Conservation (phyloP, 2,113 vertebrate species). For the Rhea americana region DNA sequence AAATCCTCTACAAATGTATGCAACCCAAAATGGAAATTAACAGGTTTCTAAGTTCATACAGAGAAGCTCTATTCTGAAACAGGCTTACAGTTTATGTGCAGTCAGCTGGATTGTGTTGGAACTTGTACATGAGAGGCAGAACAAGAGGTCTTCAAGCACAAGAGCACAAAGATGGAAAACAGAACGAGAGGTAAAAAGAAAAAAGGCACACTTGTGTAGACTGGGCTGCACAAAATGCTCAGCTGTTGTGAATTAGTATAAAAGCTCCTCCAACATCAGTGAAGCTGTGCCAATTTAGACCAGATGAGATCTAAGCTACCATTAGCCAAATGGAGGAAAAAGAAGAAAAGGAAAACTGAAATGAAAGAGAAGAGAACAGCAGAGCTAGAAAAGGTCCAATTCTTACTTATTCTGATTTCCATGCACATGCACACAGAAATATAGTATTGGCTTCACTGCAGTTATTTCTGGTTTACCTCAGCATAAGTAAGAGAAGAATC, state of each 20-base stretch:
- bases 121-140: not conserved
- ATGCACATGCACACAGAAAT: not conserved
- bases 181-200: slow-evolving; percentile 43
- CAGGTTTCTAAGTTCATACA: not conserved
- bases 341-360: not conserved
- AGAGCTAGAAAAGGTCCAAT: not conserved
- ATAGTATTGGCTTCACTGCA: not conserved
- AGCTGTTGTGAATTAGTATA: slow-evolving; percentile 53
- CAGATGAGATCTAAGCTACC: slow-evolving; percentile 43
- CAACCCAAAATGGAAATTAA: not conserved
- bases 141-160: slow-evolving; percentile 27
- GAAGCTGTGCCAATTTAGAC: slow-evolving; percentile 42
- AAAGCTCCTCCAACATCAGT: slow-evolving; percentile 37
- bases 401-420: not conserved
- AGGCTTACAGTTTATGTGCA: not conserved
- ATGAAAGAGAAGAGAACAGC: not conserved
- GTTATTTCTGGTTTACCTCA: not conserved
- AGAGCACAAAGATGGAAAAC: slow-evolving; percentile 34
- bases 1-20: not conserved
- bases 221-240: slow-evolving; percentile 22
- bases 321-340: not conserved
- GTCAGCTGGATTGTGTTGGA: not conserved
- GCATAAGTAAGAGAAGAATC: not conserved
- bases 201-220: slow-evolving; percentile 12
- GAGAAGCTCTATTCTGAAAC: not conserved